A percentile compares a stretch with the other conserved stretches of the same genome.
These are phyloP conservation scores for Microctenopoma steveboyesi DNA, from an alignment of 2,797 vertebrate genomes.

Conservation along the genomic window DNA sequence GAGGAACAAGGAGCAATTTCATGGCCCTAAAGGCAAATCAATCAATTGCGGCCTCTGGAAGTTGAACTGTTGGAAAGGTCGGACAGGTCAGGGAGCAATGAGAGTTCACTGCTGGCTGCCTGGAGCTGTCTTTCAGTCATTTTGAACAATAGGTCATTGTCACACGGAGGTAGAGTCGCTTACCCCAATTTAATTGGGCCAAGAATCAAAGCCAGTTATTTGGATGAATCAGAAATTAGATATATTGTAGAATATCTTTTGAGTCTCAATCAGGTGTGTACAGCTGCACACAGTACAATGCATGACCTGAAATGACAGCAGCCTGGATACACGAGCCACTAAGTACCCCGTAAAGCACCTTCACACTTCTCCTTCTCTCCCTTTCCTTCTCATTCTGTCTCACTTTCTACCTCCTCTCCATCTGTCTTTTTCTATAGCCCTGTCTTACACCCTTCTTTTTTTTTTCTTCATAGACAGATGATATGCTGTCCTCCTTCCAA, in stretches of 20 bases:
- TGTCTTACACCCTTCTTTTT: slow-evolving; percentile 52
- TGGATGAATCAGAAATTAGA: slow-evolving; percentile 18
- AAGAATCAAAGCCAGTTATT: slow-evolving; percentile 27
- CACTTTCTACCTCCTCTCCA: slow-evolving; percentile 62
- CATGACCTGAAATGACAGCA: slow-evolving; percentile 76
- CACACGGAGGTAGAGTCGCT: slow-evolving; percentile 12
- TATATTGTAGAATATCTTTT: slow-evolving; percentile 19
- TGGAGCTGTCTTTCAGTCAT: slow-evolving; percentile 47
- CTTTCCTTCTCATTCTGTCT: slow-evolving; percentile 53
- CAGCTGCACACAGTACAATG: slow-evolving; percentile 58
- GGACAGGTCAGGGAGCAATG: slow-evolving; percentile 69
- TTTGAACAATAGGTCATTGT: slow-evolving; percentile 50
- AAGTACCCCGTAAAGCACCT: slow-evolving; percentile 74
- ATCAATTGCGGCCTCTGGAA: slow-evolving; percentile 60
- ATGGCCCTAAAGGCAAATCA: slow-evolving; percentile 60
- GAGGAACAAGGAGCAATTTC: slow-evolving; percentile 33
- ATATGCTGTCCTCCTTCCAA: slow-evolving; percentile 73
- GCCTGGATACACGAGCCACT: slow-evolving; percentile 75
- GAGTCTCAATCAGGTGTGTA: slow-evolving; percentile 50
- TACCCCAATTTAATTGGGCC: slow-evolving; percentile 22
- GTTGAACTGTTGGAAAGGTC: slow-evolving; percentile 70
- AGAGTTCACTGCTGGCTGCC: slow-evolving; percentile 65
- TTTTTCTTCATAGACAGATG: slow-evolving; percentile 68
- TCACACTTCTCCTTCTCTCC: slow-evolving; percentile 69
- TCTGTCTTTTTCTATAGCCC: slow-evolving; percentile 70